These are phyloP conservation scores for Tipula unca DNA, from an alignment of 2,888 invertebrate species.

Conservation along the genomic window DNA sequence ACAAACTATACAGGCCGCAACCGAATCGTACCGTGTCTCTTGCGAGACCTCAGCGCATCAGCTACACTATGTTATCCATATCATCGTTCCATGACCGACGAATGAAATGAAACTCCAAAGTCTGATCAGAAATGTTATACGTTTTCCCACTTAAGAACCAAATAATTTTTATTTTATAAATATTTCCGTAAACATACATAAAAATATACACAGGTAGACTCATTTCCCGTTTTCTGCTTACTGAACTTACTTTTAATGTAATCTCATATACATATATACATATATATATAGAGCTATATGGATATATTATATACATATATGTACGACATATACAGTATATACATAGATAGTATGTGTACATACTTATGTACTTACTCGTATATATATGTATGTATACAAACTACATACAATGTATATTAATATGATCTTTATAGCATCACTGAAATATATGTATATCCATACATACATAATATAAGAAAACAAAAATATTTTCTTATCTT, in stretches of 20 bases:
- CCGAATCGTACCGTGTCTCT: too few relatives aligned
- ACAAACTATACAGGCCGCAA: too few relatives aligned
- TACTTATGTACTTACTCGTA: background rate
- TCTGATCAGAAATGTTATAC: background rate
- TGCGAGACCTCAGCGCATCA: too few relatives aligned
- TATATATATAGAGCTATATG: background rate
- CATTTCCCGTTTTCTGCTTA: background rate
- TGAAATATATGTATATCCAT: background rate
- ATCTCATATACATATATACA: background rate
- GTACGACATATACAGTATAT: background rate
- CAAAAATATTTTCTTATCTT: slow-evolving; percentile 14
- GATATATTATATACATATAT: background rate
- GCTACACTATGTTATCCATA: too few relatives aligned
- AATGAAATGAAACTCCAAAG: too few relatives aligned
- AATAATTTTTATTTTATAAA: background rate
- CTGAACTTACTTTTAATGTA: background rate
- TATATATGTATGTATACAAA: background rate
- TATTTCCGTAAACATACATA: background rate
- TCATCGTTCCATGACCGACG: too few relatives aligned
- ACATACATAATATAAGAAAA: background rate
- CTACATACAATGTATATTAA: background rate
- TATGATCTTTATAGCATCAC: slow-evolving; percentile 14
- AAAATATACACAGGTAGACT: background rate
- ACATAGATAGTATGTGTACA: background rate
- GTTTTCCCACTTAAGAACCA: background rate